Evolutionary conservation across 2,113 vertebrate genomes (phyloP).

Genomic region (Pheucticus melanocephalus): DNA sequence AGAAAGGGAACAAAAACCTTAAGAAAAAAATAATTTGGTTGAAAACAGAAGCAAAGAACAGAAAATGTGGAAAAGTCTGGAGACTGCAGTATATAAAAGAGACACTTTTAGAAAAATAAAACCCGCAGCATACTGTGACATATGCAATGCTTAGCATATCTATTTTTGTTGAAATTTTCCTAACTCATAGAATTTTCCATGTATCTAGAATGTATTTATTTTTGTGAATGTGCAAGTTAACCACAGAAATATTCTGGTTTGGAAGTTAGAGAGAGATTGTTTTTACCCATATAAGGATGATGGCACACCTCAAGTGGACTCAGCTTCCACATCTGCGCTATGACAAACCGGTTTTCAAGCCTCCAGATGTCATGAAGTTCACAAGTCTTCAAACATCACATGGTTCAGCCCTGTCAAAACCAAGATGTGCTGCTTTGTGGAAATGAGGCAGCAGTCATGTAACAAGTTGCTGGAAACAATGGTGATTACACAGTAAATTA

Average conservation of each 20-base stretch:
- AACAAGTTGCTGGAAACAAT: neutral
- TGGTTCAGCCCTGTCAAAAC: neutral
- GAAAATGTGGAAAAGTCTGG: neutral
- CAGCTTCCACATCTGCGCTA: neutral
- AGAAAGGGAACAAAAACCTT: neutral
- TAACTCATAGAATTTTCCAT: neutral
- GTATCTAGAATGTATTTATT: neutral
- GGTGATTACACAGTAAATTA: neutral
- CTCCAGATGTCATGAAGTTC: neutral
- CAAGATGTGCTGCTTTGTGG: neutral
- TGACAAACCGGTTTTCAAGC: neutral
- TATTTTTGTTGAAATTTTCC: neutral
- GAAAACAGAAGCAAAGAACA: neutral
- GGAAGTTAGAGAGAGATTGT: neutral
- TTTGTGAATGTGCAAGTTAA: neutral
- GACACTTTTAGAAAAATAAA: neutral
- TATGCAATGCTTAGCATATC: rapidly evolving
- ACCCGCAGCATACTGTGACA: rapidly evolving
- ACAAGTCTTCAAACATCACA: neutral
- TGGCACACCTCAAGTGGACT: neutral
- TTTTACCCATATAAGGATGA: neutral
- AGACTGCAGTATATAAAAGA: neutral
- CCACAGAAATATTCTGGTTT: neutral
- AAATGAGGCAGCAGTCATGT: neutral
- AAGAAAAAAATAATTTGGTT: neutral